phyloP scores from a whole-genome alignment of 2,113 vertebrate species.

The Hippocampus zosterae region DNA sequence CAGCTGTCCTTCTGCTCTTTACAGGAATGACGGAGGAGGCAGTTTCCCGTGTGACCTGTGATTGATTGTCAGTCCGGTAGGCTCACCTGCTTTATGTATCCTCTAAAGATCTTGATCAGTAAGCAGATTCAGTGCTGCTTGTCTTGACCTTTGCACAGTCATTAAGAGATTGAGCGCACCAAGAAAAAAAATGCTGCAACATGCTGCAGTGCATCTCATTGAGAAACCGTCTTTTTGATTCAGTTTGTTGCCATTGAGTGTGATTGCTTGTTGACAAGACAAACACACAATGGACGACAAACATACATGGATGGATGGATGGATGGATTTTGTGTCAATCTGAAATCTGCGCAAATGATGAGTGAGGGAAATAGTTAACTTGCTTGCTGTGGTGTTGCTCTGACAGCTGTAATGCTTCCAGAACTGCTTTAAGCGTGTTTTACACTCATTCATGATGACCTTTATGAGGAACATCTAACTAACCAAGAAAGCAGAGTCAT shows the following conservation, averaged over 20 bases:
- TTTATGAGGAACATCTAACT: constrained; percentile 27
- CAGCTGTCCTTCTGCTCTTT: background rate
- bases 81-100: constrained; percentile 34
- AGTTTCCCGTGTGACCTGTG: constrained; percentile 34
- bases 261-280: background rate
- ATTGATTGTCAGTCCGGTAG: constrained; percentile 44
- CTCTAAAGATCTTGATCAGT: constrained; percentile 32
- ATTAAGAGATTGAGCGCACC: constrained; percentile 28
- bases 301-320: too few species aligned
- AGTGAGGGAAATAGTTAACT: background rate
- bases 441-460: constrained; percentile 35
- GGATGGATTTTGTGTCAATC: background rate
- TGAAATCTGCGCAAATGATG: background rate
- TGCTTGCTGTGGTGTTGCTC: background rate
- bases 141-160: constrained; percentile 47
- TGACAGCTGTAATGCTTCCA: constrained; percentile 44
- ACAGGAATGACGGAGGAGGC: constrained; percentile 19
- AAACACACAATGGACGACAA: background rate
- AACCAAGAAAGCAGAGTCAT: constrained; percentile 8
- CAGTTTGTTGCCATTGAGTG: background rate
- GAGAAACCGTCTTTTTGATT: background rate
- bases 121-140: constrained; percentile 38
- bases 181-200: constrained; percentile 13
- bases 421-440: constrained; percentile 14
- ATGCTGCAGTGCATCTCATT: constrained; percentile 6